phyloP scores from a whole-genome alignment of 2,797 vertebrate genomes.

The Heterohyrax brucei region DNA sequence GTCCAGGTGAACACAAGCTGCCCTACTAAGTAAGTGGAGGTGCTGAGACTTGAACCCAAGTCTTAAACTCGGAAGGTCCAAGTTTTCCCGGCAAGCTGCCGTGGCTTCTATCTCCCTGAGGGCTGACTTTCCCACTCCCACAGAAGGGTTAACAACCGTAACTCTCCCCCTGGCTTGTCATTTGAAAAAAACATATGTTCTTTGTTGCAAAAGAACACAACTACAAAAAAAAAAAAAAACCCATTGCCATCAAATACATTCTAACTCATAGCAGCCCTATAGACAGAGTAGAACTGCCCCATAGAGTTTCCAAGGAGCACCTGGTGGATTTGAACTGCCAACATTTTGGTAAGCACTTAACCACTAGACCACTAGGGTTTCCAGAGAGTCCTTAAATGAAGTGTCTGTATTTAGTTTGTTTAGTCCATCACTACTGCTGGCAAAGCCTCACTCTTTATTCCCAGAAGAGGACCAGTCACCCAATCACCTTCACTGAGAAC shows the following conservation, averaged over 20 bases:
- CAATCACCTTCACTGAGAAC: fast-evolving
- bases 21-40: not conserved
- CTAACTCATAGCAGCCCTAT: too few species aligned
- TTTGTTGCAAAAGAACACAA: not conserved
- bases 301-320: too few species aligned
- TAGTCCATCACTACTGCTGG: not conserved
- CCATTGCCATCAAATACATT: too few species aligned
- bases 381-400: too few species aligned
- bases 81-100: not conserved
- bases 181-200: too few species aligned
- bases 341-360: too few species aligned
- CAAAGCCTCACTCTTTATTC: not conserved
- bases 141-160: fast-evolving
- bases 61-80: not conserved
- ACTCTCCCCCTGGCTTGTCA: not conserved
- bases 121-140: not conserved
- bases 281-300: too few species aligned
- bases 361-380: too few species aligned
- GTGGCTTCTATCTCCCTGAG: not conserved
- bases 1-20: fast-evolving
- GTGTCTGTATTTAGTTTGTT: not conserved
- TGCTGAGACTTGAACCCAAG: not conserved
- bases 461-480: not conserved
- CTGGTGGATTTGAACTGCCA: too few species aligned
- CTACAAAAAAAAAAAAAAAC: not conserved